A percentile compares a stretch with the other conserved stretches of the same genome.
Evolutionary conservation across 64 coral and sea anemone species (phyloP).

Genomic region (Montipora sp.): DNA sequence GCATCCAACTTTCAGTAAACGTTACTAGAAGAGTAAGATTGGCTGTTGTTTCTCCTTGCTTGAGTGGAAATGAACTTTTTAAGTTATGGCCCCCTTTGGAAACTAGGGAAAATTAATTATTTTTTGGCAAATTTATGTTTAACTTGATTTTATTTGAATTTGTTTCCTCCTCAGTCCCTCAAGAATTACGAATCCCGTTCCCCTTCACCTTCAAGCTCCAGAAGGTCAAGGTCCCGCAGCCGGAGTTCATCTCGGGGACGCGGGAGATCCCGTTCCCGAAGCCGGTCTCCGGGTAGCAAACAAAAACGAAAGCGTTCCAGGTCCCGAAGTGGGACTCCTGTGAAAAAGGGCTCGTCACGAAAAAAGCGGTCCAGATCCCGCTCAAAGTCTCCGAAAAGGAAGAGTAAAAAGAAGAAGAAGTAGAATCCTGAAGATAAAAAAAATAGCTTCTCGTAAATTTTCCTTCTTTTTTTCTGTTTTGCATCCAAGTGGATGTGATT

Average conservation of each 20-base stretch:
- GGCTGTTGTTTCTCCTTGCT: too few relatives aligned
- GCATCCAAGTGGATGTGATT: not conserved
- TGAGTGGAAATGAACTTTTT: too few relatives aligned
- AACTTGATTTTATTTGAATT: not conserved
- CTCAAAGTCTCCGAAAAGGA: conserved; percentile 81
- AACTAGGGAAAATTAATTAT: not conserved
- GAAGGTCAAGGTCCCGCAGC: conserved; percentile 62
- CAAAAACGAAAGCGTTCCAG: conserved; percentile 69
- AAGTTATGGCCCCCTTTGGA: too few relatives aligned
- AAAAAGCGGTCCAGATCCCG: conserved; percentile 87
- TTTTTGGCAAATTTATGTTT: not conserved
- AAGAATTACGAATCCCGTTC: conserved; percentile 72
- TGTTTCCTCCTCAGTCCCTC: conserved; percentile 32
- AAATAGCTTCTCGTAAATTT: not conserved
- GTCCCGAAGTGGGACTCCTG: conserved; percentile 74
- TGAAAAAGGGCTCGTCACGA: conserved; percentile 73
- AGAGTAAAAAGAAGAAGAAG: conserved; percentile 92
- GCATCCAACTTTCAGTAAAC: too few relatives aligned
- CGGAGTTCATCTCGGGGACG: conserved; percentile 71
- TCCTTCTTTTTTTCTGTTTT: not conserved
- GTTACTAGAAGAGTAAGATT: too few relatives aligned
- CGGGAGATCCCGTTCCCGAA: conserved; percentile 76
- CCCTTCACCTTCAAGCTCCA: conserved; percentile 61
- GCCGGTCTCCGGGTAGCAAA: conserved; percentile 35
- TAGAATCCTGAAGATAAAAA: not conserved